phyloP scores from a whole-genome alignment of 1,140 invertebrate species.

The Cylas formicarius region DNA sequence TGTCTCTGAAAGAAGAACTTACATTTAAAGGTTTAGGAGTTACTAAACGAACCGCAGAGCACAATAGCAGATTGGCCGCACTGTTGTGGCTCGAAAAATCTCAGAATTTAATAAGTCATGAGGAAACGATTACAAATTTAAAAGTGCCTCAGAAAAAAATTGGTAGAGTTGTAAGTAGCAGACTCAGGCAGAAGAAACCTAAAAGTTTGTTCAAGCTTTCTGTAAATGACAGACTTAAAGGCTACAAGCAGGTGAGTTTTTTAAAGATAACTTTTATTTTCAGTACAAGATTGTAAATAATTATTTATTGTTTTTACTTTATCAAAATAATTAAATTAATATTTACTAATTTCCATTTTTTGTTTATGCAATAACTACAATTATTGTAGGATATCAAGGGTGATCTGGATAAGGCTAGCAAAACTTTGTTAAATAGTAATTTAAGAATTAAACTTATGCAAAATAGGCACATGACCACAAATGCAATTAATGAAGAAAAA shows the following conservation, averaged over 20 bases:
- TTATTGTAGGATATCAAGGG: neutral
- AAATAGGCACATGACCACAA: neutral
- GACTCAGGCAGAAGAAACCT: neutral
- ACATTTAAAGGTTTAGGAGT: slow-evolving; percentile 2
- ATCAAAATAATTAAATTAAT: no score
- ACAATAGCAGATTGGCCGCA: neutral
- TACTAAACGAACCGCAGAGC: slow-evolving; percentile 2
- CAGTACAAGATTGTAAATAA: no score
- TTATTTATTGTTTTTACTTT: no score
- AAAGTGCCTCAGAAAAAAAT: no score
- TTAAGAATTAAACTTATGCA: neutral
- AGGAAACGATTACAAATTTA: no score
- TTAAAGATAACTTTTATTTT: neutral
- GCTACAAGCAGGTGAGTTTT: neutral
- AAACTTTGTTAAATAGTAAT: neutral
- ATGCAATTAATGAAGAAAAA: neutral
- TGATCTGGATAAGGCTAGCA: neutral
- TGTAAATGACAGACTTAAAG: neutral
- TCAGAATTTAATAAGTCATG: neutral
- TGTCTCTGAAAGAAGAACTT: no score
- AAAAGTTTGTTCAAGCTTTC: slow-evolving; percentile 4
- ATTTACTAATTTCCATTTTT: no score
- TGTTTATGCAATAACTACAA: no score
- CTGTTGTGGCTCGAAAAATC: neutral
- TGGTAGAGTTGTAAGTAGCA: neutral